Conservation (phyloP, 2,113 vertebrate genomes). For the Xiphophorus couchianus region DNA sequence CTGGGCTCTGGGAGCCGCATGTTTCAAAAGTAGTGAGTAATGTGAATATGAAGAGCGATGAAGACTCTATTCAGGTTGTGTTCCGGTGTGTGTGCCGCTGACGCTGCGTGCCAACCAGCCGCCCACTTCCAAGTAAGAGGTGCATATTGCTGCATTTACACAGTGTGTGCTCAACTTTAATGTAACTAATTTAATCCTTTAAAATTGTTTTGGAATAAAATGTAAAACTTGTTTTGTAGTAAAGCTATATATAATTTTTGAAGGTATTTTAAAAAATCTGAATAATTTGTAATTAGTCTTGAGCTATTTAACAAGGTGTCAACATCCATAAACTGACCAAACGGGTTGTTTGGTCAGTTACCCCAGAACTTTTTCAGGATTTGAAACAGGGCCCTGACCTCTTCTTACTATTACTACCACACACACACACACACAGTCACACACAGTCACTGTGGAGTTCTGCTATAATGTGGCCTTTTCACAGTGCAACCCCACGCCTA, state of each 20-base stretch:
- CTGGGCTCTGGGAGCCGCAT: not conserved
- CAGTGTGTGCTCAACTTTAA: no score
- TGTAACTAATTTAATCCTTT: no score
- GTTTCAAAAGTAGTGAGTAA: not conserved
- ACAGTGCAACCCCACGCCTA: conserved; percentile 53
- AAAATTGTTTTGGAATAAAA: no score
- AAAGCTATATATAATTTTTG: no score
- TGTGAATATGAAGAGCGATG: conserved; percentile 45
- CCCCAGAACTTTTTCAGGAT: no score
- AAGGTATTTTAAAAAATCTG: no score
- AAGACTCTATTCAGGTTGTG: conserved; percentile 72
- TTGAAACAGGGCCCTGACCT: not conserved
- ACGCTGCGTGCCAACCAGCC: conserved; percentile 47
- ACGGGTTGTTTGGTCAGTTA: not conserved
- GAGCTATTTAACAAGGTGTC: not conserved
- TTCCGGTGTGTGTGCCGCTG: conserved; percentile 42
- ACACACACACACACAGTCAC: conserved; percentile 16
- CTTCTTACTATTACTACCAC: not conserved
- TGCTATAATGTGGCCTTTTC: conserved; percentile 62
- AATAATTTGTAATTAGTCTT: not conserved
- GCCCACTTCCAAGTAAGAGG: conserved; percentile 69
- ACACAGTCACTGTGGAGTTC: conserved; percentile 3
- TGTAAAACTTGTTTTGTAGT: no score
- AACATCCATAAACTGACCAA: not conserved
- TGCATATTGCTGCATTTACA: not conserved